phyloP scores from a whole-genome alignment of 1,140 invertebrate species.

The Drosophila persimilis region DNA sequence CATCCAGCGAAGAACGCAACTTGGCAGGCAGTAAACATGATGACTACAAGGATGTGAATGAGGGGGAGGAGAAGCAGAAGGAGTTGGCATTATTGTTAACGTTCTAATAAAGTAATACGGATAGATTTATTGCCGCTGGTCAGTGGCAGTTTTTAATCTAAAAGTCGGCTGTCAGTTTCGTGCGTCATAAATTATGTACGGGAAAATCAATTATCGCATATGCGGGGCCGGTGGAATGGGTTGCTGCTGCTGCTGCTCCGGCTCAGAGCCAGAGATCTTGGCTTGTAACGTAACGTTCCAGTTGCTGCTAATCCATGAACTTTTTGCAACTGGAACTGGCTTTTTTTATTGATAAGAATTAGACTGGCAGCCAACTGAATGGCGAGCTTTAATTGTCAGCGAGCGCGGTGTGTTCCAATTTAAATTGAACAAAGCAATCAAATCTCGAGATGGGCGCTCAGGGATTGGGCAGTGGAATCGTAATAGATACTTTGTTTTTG shows the following conservation, averaged over 20 bases:
- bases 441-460: slow-evolving; percentile 15
- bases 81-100: slow-evolving; percentile 43
- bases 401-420: slow-evolving; percentile 51
- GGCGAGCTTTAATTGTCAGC: slow-evolving; percentile 50
- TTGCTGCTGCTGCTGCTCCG: no score
- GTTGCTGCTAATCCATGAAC: slow-evolving; percentile 66
- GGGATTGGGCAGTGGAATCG: neutral
- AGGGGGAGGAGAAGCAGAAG: slow-evolving; percentile 24
- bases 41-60: slow-evolving; percentile 21
- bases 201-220: slow-evolving; percentile 79
- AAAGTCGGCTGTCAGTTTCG: slow-evolving; percentile 70
- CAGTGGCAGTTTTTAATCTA: slow-evolving; percentile 73
- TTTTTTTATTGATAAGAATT: slow-evolving; percentile 69
- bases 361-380: slow-evolving; percentile 36
- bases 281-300: slow-evolving; percentile 14
- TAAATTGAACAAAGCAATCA: slow-evolving; percentile 44
- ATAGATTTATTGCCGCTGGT: slow-evolving; percentile 67
- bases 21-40: slow-evolving; percentile 61
- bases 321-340: slow-evolving; percentile 55
- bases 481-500: neutral
- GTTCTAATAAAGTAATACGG: slow-evolving; percentile 67
- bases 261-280: slow-evolving; percentile 29
- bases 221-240: slow-evolving; percentile 9
- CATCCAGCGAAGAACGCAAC: slow-evolving; percentile 40
- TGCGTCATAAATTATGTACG: slow-evolving; percentile 81